Conservation (phyloP, 2,113 vertebrate species). For the Eleginops maclovinus region DNA sequence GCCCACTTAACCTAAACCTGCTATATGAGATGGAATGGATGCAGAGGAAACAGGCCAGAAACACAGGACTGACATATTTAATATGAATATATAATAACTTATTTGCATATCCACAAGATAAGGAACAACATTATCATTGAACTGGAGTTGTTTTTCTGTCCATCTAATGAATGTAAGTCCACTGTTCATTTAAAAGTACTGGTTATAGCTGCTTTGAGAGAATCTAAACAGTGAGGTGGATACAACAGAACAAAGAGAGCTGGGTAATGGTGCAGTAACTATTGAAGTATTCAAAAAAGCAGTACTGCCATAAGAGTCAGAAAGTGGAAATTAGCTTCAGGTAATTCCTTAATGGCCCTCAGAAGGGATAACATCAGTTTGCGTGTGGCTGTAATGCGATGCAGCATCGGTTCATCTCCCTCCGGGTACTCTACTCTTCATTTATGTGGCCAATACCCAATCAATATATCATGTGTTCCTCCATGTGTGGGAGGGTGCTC, state of each 20-base stretch:
- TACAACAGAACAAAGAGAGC: not conserved
- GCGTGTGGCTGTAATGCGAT: slow-evolving; percentile 60
- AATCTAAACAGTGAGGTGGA: not conserved
- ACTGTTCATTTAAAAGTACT: not conserved
- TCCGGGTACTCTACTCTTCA: slow-evolving; percentile 54
- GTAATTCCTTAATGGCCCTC: slow-evolving; percentile 39
- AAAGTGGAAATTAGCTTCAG: slow-evolving; percentile 38
- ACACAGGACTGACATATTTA: not conserved
- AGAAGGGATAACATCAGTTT: slow-evolving; percentile 29
- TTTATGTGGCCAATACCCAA: slow-evolving; percentile 50
- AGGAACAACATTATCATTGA: not conserved
- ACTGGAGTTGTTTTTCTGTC: not conserved
- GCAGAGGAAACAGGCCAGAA: not conserved
- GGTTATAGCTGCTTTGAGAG: not conserved
- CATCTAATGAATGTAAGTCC: no score
- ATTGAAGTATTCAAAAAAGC: slow-evolving; percentile 3
- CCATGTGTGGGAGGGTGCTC: slow-evolving; percentile 53
- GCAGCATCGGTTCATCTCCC: slow-evolving; percentile 59
- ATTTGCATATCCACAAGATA: not conserved
- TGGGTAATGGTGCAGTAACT: no score
- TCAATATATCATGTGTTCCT: slow-evolving; percentile 69
- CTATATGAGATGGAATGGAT: no score
- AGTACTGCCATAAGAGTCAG: not conserved
- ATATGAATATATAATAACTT: not conserved
- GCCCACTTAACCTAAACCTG: slow-evolving; percentile 1